These are phyloP conservation scores for Xerus rutilus DNA, from an alignment of 2,797 vertebrate genomes.

Conservation along the genomic window DNA sequence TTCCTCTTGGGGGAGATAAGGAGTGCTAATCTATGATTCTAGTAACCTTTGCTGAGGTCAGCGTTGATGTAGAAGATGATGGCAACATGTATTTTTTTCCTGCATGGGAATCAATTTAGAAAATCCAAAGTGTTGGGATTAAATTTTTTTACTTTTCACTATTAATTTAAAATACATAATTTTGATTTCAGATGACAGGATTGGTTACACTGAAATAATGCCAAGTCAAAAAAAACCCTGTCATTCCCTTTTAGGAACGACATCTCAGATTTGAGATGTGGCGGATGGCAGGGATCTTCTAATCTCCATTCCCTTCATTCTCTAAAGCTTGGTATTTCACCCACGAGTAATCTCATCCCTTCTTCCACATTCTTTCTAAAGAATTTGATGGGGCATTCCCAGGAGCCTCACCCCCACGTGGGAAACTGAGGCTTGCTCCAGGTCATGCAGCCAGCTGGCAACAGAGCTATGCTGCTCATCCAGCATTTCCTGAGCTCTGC, in stretches of 20 bases:
- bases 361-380: rapidly evolving
- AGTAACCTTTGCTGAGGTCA: neutral
- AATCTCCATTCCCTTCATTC: neutral
- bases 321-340: neutral
- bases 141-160: neutral
- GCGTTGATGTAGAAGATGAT: neutral
- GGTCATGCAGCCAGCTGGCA: rapidly evolving
- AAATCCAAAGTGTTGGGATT: neutral
- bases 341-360: neutral
- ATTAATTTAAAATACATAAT: neutral
- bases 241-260: neutral
- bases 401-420: neutral
- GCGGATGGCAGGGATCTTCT: neutral
- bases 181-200: neutral
- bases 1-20: neutral
- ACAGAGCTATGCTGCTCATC: neutral
- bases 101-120: conserved; percentile 57
- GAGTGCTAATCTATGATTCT: neutral
- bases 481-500: rapidly evolving
- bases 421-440: neutral
- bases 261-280: neutral
- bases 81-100: neutral
- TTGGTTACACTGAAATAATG: too few species aligned
- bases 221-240: neutral
- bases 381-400: neutral